Evolutionary conservation across 2,113 vertebrate species (phyloP).

Genomic region (Uria aalge): DNA sequence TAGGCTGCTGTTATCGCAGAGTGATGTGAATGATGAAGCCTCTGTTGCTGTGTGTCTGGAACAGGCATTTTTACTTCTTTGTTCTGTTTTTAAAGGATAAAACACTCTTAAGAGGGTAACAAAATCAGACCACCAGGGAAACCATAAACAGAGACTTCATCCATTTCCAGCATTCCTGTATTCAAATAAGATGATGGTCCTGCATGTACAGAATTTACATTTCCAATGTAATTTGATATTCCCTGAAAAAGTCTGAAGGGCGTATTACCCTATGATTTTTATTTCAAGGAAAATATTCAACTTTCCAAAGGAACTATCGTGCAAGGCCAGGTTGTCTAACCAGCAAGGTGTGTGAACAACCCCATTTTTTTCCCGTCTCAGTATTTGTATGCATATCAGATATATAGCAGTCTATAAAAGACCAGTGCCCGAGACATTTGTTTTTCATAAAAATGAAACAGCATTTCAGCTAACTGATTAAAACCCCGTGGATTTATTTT

Average conservation of each 20-base stretch:
- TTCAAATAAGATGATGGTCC: background rate
- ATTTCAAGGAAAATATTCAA: background rate
- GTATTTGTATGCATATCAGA: background rate
- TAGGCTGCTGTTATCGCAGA: background rate
- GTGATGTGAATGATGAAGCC: background rate
- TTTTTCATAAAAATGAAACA: background rate
- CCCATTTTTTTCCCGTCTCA: background rate
- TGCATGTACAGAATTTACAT: background rate
- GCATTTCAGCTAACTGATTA: background rate
- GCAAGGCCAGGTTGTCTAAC: background rate
- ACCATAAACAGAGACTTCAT: background rate
- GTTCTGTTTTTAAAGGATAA: background rate
- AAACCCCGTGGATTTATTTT: background rate
- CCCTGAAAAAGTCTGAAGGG: background rate
- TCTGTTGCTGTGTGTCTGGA: background rate
- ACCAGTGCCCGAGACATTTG: background rate
- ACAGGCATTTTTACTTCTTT: background rate
- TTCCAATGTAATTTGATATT: background rate
- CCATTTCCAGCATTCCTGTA: background rate
- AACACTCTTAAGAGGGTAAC: background rate
- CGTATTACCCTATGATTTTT: background rate
- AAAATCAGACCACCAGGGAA: background rate
- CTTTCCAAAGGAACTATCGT: background rate
- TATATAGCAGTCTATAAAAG: background rate
- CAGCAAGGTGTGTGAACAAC: background rate